These are phyloP conservation scores for Ovis canadensis DNA, from an alignment of 2,113 vertebrate species.

Conservation along the genomic window DNA sequence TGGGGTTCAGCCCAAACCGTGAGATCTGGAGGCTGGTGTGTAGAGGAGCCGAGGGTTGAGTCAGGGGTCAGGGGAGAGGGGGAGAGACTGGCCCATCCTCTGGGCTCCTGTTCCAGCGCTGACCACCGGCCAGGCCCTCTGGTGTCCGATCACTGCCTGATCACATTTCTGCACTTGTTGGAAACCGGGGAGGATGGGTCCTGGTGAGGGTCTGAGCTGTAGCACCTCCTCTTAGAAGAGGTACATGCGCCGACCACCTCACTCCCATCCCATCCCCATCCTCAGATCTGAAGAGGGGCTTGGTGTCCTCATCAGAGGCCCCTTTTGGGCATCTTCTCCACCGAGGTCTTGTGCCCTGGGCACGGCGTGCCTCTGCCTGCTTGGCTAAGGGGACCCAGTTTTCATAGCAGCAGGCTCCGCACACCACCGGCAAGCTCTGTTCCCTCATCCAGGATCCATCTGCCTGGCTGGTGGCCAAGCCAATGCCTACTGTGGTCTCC, in stretches of 20 bases:
- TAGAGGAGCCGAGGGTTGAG: background rate
- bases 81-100: background rate
- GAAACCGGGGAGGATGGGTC: background rate
- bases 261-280: background rate
- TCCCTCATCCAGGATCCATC: background rate
- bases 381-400: background rate
- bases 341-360: fast-evolving
- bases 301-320: background rate
- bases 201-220: background rate
- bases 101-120: background rate
- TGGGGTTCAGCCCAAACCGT: fast-evolving
- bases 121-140: background rate
- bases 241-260: background rate
- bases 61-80: background rate
- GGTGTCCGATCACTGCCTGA: background rate
- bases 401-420: background rate
- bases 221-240: no score
- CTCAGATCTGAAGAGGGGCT: no score
- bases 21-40: background rate
- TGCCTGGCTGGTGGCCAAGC: background rate
- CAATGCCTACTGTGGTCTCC: background rate
- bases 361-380: background rate
- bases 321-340: background rate
- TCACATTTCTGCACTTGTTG: background rate
- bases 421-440: no score